Percentiles rank a stretch among this genome's conserved stretches.
Conservation (phyloP, 2,113 vertebrate species). For the Sinocyclocheilus anophthalmus region DNA sequence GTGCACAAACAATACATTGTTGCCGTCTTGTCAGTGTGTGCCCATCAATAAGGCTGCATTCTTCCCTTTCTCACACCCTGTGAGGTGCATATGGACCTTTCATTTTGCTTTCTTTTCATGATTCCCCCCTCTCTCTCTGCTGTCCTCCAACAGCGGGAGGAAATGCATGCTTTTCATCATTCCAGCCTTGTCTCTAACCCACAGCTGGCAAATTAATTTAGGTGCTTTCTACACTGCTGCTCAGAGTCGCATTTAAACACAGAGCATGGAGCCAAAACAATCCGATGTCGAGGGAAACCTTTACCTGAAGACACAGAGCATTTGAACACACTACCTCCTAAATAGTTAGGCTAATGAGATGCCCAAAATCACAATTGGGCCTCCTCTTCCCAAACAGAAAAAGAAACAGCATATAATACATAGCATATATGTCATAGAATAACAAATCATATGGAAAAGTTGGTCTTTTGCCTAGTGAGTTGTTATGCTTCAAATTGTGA, state of each 20-base stretch:
- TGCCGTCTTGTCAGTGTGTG: not conserved
- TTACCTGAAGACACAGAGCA: not conserved
- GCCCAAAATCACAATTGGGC: not conserved
- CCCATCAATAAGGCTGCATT: conserved; percentile 5
- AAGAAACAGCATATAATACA: not conserved
- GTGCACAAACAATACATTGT: not conserved
- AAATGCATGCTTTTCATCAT: conserved; percentile 47
- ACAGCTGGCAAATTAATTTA: conserved; percentile 58
- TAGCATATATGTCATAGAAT: not conserved
- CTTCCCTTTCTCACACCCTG: not conserved
- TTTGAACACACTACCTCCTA: not conserved
- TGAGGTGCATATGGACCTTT: conserved; percentile 19
- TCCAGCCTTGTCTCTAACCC: conserved; percentile 14
- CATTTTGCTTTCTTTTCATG: conserved; percentile 32
- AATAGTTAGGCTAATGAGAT: not conserved
- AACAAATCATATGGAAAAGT: not conserved
- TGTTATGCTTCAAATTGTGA: not conserved
- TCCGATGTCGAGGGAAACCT: conserved; percentile 16
- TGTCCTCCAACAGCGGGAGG: conserved; percentile 6
- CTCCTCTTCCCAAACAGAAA: not conserved
- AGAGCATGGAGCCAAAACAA: conserved; percentile 47
- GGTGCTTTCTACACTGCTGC: conserved; percentile 26
- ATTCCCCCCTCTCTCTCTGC: not conserved
- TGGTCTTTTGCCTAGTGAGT: not conserved
- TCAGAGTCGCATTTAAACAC: conserved; percentile 4